Evolutionary conservation across 2,113 vertebrate species (phyloP), one percentile per base, ranked within the genome.

Genomic region (Danionella cerebrum): DNA sequence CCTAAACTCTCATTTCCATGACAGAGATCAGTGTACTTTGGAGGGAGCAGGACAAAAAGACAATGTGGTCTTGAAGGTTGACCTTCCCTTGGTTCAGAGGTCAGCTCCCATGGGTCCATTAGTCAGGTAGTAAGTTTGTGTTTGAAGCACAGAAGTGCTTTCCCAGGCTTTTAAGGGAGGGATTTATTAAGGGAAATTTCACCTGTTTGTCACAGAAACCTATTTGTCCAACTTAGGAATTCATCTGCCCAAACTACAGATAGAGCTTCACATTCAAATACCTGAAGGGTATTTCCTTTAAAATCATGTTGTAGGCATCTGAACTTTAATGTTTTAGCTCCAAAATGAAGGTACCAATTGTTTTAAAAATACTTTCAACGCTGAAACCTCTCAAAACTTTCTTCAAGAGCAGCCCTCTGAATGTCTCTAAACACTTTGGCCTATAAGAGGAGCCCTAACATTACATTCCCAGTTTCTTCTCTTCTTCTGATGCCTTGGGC

Each of bases 381-480:
- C 29, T 33, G 29, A 5, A 2, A 5, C 9, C 9, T 3, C 9
- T 33, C 29, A 33, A 9, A 9, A 33, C 29, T 33, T 33, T 78
- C 67, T 79, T 67, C n/a, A n/a, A n/a, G n/a, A 1, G 14, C 24
- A 80, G 71, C 55, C 67, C 74, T n/a, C 14, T 33, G 31, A 13
- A 48, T 18, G 29, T 33, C 57, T 69, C 10, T 80, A 55, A 80
- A 60, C 22, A 24, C 41, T 5, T 52, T 55, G 51, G 14, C 79
- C 88, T 73, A 87, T 82, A 85, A 86, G 86, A 86, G 86, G 88
- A 84, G 85, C 86, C 78, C 85, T 82, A 80, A 83, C 83, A 76
- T 76, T 84, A 86, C 64, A 67, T 79, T 84, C 70, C 29, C 50
- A 21, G 1, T 18, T 6, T 10, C 33, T 53, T 39, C 14, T 36